phyloP scores from a whole-genome alignment of 92 coral and sea anemone genomes.

The Meandrina meandrites region DNA sequence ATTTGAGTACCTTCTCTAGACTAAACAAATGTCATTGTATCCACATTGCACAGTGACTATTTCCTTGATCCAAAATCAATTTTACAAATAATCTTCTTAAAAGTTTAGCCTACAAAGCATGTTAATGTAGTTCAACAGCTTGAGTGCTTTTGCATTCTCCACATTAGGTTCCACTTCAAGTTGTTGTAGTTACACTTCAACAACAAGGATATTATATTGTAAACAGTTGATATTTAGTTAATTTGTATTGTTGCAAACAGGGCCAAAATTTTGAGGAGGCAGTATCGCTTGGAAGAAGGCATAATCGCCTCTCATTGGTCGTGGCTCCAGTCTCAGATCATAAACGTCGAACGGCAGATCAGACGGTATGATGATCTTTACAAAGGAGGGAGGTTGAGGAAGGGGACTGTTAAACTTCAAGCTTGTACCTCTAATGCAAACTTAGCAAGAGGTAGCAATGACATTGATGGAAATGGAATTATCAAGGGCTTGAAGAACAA shows the following conservation, averaged over 20 bases:
- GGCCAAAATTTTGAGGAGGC: slow-evolving; percentile 60
- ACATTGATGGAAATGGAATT: slow-evolving; percentile 43
- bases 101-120: neutral
- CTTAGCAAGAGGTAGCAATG: slow-evolving; percentile 20
- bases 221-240: neutral
- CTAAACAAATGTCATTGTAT: neutral
- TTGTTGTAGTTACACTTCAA: neutral
- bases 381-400: slow-evolving; percentile 71
- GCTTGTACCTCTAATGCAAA: slow-evolving; percentile 29
- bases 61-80: neutral
- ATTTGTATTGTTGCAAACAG: slow-evolving; percentile 39
- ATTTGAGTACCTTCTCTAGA: neutral
- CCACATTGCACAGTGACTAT: neutral
- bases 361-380: slow-evolving; percentile 91
- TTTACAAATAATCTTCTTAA: neutral
- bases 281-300: slow-evolving; percentile 81
- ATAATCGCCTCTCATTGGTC: slow-evolving; percentile 94
- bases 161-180: neutral
- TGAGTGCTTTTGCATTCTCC: neutral
- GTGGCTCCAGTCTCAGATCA: slow-evolving; percentile 96
- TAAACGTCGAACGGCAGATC: slow-evolving; percentile 90
- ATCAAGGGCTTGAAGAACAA: slow-evolving; percentile 23
- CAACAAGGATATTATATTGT: too few relatives aligned
- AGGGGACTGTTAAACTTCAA: slow-evolving; percentile 84
- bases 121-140: neutral